Evolutionary conservation across 2,797 vertebrate genomes (phyloP).

Genomic region (Bovichtus diacanthus): DNA sequence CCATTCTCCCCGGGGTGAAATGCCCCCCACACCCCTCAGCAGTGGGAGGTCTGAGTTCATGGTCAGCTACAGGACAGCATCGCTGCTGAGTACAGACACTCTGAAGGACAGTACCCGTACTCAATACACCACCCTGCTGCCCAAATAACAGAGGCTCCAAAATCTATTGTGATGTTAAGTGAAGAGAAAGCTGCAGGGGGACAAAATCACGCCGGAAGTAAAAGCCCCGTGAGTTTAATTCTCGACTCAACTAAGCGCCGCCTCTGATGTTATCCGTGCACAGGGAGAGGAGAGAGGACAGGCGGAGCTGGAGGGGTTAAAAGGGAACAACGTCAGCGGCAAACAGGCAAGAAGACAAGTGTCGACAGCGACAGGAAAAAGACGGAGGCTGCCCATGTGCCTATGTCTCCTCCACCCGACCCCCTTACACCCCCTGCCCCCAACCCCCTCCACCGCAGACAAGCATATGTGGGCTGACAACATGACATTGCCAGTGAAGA

Average conservation of each 20-base stretch:
- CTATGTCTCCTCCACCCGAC: constrained; percentile 63
- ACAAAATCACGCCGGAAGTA: constrained; percentile 26
- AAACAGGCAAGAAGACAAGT: constrained; percentile 69
- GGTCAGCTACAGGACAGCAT: constrained; percentile 16
- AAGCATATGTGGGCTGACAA: constrained; percentile 89
- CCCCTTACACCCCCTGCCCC: constrained; percentile 30
- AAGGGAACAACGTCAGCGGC: constrained; percentile 49
- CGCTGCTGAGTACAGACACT: constrained; percentile 31
- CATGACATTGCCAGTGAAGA: constrained; percentile 85
- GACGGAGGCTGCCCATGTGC: constrained; percentile 81
- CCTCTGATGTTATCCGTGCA: constrained; percentile 26
- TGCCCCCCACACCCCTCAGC: not conserved
- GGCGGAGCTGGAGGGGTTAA: constrained; percentile 66
- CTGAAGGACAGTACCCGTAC: not conserved
- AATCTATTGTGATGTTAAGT: constrained; percentile 43
- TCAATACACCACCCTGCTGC: constrained; percentile 17
- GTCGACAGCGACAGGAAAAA: constrained; percentile 83
- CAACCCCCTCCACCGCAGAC: constrained; percentile 69
- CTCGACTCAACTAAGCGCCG: constrained; percentile 5
- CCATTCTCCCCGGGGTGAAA: not conserved
- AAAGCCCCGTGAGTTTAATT: constrained; percentile 33
- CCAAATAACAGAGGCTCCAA: constrained; percentile 36
- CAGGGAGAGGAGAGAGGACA: constrained; percentile 18
- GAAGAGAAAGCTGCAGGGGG: constrained; percentile 33
- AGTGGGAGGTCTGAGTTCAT: constrained; percentile 21